Evolutionary conservation across 2,888 invertebrate species (phyloP), one percentile per base, ranked within the genome.

Genomic region (Acrobasis suavella): DNA sequence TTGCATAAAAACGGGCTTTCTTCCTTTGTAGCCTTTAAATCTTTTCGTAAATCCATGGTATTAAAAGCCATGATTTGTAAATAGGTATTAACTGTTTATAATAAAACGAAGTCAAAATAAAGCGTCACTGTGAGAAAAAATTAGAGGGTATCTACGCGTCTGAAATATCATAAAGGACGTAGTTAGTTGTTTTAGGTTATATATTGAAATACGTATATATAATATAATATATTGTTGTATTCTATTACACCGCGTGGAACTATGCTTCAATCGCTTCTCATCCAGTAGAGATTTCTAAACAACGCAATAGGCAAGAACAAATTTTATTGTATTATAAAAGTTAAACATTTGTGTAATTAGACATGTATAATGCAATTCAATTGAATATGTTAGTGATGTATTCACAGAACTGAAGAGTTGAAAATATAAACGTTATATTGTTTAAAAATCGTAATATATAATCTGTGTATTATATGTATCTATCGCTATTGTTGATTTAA

Each of bases 341-440:
- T 67, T 68, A 67, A 66, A 68, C 72, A 66, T 67, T 66, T 68
- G 62, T 69, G 75, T 71, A 67, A 73, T 76, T 73, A 74, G 71
- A 71, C 73, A 72, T 73, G 70, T 70, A 68, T 72, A 80, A 83
- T 80, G 77, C 77, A 78, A 79, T 82, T 82, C 77, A 77, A 81
- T 82, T 81, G 70, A 71, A 80, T 83, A 83, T 84, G 89, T 91
- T 91, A 90, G 92, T 92, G 92, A 92, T 82, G 78, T 75, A 89
- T 88, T 92, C 92, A 93, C 92, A 91, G 92, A 90, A 92, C 92
- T 93, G 93, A 93, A 88, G 86, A 88, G 88, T 86, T 89, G 80
- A 85, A 82, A 82, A 86, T 89, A 87, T 89, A 88, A 86, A 91
- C 88, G 91, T 92, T 92, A 89, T 84, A 85, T 90, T 91, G 84